Evolutionary conservation across 2,888 invertebrate species (phyloP).

Genomic region (Esperia sulphurella): DNA sequence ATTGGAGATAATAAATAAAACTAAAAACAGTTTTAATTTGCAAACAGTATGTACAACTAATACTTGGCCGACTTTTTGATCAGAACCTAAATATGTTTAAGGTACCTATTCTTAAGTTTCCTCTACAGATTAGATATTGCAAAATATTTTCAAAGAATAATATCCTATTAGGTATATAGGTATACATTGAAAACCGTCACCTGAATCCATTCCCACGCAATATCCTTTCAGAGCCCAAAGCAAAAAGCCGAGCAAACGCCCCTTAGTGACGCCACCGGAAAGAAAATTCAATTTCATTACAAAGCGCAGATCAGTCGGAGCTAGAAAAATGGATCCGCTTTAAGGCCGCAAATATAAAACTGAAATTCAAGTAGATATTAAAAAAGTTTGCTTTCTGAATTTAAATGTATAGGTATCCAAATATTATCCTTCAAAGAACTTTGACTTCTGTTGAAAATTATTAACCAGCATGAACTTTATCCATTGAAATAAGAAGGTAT

Average conservation of each 20-base stretch:
- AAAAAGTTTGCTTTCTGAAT: background rate
- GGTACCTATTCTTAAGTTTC: too few species aligned
- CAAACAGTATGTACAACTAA: too few species aligned
- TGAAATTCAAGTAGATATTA: background rate
- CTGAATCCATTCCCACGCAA: constrained; percentile 74
- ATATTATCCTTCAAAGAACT: too few species aligned
- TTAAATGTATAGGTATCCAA: background rate
- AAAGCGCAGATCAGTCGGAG: constrained; percentile 20
- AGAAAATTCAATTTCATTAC: constrained; percentile 72
- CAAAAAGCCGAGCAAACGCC: constrained; percentile 67
- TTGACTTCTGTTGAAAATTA: too few species aligned
- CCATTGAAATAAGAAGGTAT: background rate
- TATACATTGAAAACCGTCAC: constrained; percentile 49
- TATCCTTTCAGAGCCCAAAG: constrained; percentile 64
- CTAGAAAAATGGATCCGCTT: constrained; percentile 22
- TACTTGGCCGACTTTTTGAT: too few species aligned
- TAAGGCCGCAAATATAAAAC: constrained; percentile 40
- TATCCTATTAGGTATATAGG: constrained; percentile 35
- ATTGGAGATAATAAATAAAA: too few species aligned
- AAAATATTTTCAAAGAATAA: constrained; percentile 34
- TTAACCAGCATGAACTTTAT: background rate
- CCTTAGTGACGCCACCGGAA: constrained; percentile 41
- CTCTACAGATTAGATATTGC: too few species aligned
- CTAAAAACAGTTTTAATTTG: too few species aligned
- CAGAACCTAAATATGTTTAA: too few species aligned